Percentiles rank a stretch among this genome's conserved stretches.
Evolutionary conservation across 2,797 vertebrate species (phyloP).

Genomic region (Ciconia nigra): DNA sequence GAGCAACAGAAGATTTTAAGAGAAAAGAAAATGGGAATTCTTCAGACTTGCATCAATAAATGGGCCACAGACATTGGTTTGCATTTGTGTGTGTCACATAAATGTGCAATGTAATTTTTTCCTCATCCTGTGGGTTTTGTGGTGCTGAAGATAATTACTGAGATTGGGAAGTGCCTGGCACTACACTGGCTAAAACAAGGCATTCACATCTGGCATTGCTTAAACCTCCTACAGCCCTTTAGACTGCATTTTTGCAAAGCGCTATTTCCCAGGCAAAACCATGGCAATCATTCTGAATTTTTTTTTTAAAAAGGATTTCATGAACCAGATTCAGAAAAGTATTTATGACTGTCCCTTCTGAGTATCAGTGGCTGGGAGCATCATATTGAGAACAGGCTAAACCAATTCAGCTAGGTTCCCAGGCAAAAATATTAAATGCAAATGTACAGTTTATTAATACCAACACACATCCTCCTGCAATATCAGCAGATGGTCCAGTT

Average conservation of each 20-base stretch:
- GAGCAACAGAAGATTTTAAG: background rate
- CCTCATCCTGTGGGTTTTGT: constrained; percentile 17
- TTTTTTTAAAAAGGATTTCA: background rate
- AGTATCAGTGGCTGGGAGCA: background rate
- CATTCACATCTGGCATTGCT: constrained; percentile 16
- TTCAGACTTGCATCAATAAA: background rate
- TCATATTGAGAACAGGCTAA: background rate
- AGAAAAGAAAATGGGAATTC: background rate
- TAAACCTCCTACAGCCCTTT: background rate
- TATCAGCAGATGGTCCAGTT: background rate
- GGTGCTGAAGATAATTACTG: background rate
- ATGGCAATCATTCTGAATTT: background rate
- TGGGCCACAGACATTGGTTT: background rate
- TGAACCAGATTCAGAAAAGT: background rate
- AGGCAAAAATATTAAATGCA: background rate
- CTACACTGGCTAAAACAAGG: background rate
- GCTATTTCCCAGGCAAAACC: background rate
- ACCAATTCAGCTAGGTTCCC: background rate
- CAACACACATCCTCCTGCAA: background rate
- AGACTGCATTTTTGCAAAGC: background rate
- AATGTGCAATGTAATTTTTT: background rate
- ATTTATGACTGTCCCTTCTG: background rate
- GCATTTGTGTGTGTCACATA: background rate
- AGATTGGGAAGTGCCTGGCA: constrained; percentile 9
- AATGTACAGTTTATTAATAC: background rate